These are phyloP conservation scores for Adela reaumurella DNA, from an alignment of 2,888 invertebrate species.

Conservation along the genomic window DNA sequence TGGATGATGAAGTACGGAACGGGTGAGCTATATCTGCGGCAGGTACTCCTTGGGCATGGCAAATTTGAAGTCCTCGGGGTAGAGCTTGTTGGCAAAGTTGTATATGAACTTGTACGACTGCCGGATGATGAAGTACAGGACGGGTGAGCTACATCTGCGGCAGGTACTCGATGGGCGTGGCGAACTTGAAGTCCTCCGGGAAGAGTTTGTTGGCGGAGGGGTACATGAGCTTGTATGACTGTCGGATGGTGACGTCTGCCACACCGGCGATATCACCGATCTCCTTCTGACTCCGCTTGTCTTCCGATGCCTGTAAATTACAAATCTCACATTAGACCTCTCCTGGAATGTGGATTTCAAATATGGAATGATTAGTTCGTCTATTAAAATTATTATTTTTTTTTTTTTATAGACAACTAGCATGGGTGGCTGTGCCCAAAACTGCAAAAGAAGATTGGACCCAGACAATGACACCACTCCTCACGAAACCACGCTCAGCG, in stretches of 20 bases:
- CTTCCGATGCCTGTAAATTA: conserved; percentile 80
- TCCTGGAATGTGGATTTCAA: too few species aligned
- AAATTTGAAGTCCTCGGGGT: conserved; percentile 96
- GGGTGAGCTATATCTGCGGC: conserved; percentile 54
- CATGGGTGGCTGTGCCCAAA: too few species aligned
- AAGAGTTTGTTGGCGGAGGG: conserved; percentile 90
- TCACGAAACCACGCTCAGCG: too few species aligned
- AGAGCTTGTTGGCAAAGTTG: conserved; percentile 86
- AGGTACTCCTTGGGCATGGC: conserved; percentile 91
- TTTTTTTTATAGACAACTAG: conserved; percentile 4
- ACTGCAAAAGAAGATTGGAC: too few species aligned
- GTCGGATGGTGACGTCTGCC: conserved; percentile 95
- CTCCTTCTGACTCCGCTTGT: conserved; percentile 93
- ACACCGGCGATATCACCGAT: conserved; percentile 98
- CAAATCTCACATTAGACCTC: neutral
- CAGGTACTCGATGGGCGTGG: conserved; percentile 89
- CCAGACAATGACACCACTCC: too few species aligned
- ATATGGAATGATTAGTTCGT: too few species aligned
- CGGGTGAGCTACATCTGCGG: conserved; percentile 72
- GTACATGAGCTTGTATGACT: conserved; percentile 96
- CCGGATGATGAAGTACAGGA: conserved; percentile 94
- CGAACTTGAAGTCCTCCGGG: conserved; percentile 94
- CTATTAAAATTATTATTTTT: neutral
- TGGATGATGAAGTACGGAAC: conserved; percentile 97
- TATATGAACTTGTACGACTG: conserved; percentile 98